These are phyloP conservation scores for Mayetiola destructor DNA, from an alignment of 2,888 invertebrate species.

Conservation along the genomic window DNA sequence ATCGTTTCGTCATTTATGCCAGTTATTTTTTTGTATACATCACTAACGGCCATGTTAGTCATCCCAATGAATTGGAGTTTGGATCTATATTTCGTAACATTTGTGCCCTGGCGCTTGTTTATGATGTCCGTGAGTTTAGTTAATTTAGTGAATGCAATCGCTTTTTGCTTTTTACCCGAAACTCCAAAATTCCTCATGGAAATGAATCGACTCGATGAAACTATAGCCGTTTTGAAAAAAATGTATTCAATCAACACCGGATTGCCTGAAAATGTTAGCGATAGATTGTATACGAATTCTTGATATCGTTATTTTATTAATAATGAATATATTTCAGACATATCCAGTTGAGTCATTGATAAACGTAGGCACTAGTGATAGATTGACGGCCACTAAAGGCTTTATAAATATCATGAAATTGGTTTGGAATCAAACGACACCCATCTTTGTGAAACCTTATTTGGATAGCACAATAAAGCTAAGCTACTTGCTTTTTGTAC, in stretches of 20 bases:
- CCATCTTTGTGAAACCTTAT: slow-evolving; percentile 26
- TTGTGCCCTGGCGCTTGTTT: slow-evolving; percentile 52
- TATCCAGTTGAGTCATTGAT: not conserved
- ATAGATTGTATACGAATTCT: not conserved
- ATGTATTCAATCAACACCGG: slow-evolving; percentile 4
- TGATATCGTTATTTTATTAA: not conserved
- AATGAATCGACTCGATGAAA: slow-evolving; percentile 42
- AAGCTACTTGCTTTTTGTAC: slow-evolving; percentile 25
- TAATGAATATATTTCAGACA: not conserved
- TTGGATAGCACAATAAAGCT: slow-evolving; percentile 28
- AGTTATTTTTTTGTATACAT: slow-evolving; percentile 40
- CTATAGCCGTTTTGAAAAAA: slow-evolving; percentile 42
- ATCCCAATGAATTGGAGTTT: slow-evolving; percentile 43
- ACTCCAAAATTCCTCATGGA: slow-evolving; percentile 63
- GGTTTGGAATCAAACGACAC: slow-evolving; percentile 30
- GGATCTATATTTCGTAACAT: slow-evolving; percentile 39
- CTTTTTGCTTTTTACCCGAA: slow-evolving; percentile 50
- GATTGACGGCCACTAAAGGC: not conserved
- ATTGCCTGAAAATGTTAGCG: not conserved
- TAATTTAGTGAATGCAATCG: slow-evolving; percentile 45
- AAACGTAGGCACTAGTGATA: not conserved
- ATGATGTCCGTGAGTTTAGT: slow-evolving; percentile 47
- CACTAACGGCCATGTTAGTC: slow-evolving; percentile 54
- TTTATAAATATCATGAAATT: slow-evolving; percentile 17
- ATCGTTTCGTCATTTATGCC: slow-evolving; percentile 43